A percentile compares a stretch with the other conserved stretches of the same genome.
These are phyloP conservation scores for Temnothorax ravouxi DNA, from an alignment of 2,888 invertebrate species.

Conservation along the genomic window DNA sequence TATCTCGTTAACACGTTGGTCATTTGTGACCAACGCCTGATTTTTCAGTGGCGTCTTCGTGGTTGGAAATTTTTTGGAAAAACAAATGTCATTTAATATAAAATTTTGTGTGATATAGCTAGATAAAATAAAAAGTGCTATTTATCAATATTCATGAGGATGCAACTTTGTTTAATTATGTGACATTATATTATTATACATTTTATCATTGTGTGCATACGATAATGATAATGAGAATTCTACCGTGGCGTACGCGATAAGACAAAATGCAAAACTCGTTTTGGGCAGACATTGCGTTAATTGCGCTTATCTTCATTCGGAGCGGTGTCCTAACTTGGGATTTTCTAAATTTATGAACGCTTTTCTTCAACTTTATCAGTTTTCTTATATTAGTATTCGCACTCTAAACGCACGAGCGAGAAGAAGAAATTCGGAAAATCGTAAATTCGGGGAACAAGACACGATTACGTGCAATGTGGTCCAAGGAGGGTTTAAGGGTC, in stretches of 20 bases:
- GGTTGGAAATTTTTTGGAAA: neutral
- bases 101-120: neutral
- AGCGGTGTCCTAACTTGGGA: neutral
- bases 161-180: neutral
- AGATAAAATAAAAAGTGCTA: neutral
- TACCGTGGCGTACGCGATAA: neutral
- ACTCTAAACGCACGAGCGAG: too few species aligned
- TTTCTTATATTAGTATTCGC: too few species aligned
- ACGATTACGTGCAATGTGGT: neutral
- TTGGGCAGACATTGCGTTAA: neutral
- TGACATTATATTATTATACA: neutral
- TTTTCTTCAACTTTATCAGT: neutral
- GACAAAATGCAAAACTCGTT: neutral
- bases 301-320: neutral
- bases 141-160: neutral
- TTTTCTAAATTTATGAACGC: conserved; percentile 9
- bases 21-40: neutral
- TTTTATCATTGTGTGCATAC: neutral
- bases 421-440: neutral
- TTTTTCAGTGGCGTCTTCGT: neutral
- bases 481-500: neutral
- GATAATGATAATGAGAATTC: conserved; percentile 10
- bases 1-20: neutral
- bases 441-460: neutral
- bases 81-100: neutral